phyloP scores from a whole-genome alignment of 1,140 invertebrate genomes.

The Neoseiulus cucumeris region DNA sequence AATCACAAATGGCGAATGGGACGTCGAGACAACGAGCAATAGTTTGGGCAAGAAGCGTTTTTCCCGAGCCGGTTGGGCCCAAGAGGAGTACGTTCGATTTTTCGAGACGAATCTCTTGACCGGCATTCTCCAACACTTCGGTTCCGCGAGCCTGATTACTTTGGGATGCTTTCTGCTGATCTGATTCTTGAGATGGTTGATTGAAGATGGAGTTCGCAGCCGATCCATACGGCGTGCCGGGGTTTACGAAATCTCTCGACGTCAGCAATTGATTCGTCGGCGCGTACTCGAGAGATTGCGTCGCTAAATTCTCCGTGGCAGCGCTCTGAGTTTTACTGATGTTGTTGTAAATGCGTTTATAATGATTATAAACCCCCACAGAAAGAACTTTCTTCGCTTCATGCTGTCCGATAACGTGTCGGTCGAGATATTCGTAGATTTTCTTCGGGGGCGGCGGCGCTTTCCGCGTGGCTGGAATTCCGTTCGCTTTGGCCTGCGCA shows the following conservation, averaged over 20 bases:
- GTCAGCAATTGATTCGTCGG: conserved; percentile 40
- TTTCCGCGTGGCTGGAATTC: conserved; percentile 37
- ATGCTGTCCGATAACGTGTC: conserved; percentile 95
- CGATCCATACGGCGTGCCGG: conserved; percentile 11
- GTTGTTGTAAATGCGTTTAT: conserved; percentile 91
- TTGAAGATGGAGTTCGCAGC: not conserved
- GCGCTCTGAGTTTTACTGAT: conserved; percentile 36
- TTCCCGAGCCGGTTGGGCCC: conserved; percentile 89
- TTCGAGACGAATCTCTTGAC: conserved; percentile 69
- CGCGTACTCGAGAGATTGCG: conserved; percentile 42
- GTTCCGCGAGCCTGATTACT: conserved; percentile 18
- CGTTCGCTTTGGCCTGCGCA: conserved; percentile 36
- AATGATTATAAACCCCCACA: conserved; percentile 97
- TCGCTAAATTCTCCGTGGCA: conserved; percentile 33
- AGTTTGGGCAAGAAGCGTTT: conserved; percentile 90
- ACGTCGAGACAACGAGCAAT: conserved; percentile 75
- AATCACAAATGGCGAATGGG: conserved; percentile 97
- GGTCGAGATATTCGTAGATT: conserved; percentile 86
- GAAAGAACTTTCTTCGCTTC: conserved; percentile 94
- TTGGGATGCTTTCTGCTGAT: conserved; percentile 34
- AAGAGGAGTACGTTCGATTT: conserved; percentile 94
- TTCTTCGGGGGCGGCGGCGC: conserved; percentile 83
- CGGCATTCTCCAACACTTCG: conserved; percentile 63
- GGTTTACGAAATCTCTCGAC: not conserved
- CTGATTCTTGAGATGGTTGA: conserved; percentile 10